Evolutionary conservation across 2,797 vertebrate species (phyloP).

Genomic region (Chiroxiphia lanceolata): DNA sequence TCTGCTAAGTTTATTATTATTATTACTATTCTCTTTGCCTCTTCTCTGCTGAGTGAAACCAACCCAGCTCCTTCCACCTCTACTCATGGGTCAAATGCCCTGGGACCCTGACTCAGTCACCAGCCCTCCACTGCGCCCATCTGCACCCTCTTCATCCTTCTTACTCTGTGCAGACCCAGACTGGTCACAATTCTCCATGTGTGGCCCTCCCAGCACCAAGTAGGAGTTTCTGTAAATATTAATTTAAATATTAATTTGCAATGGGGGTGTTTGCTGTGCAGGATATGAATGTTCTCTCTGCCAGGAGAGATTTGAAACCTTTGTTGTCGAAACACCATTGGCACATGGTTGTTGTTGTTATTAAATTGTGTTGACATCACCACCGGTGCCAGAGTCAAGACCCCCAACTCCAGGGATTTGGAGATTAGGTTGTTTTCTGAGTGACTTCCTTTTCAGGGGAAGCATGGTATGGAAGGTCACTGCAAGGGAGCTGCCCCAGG

Average conservation of each 20-base stretch:
- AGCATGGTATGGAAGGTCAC: neutral
- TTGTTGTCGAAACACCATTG: neutral
- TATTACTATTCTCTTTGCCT: neutral
- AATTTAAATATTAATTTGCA: conserved; percentile 17
- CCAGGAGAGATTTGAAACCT: neutral
- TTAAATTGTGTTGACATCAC: neutral
- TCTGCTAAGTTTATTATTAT: too few relatives aligned
- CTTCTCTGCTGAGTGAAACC: neutral
- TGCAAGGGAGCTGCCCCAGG: neutral
- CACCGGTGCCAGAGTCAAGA: neutral
- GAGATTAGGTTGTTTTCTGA: neutral
- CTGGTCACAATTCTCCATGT: neutral
- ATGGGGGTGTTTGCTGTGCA: neutral
- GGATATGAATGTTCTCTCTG: neutral
- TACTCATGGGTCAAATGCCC: neutral
- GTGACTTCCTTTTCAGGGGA: neutral
- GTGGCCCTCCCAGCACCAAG: neutral
- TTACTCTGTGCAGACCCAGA: neutral
- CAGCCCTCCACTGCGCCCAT: neutral
- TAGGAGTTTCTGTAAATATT: conserved; percentile 2
- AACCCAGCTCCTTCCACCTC: neutral
- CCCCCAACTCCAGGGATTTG: neutral
- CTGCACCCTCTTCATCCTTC: neutral
- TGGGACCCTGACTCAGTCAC: neutral
- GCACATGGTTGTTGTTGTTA: neutral